phyloP scores from a whole-genome alignment of 2,113 vertebrate genomes.

The Proterorhinus semilunaris region DNA sequence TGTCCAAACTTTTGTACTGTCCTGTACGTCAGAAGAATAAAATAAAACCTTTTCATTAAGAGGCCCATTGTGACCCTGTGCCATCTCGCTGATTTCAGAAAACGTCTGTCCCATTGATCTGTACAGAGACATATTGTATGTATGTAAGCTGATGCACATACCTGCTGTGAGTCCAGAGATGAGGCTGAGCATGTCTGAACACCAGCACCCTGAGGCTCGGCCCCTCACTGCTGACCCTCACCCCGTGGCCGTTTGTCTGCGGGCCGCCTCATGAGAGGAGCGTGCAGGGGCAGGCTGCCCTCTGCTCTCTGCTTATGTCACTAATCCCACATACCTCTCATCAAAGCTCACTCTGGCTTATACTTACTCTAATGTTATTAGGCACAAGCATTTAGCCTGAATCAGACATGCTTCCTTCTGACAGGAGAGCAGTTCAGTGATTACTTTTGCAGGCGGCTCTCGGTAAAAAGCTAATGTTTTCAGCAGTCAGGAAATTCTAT shows the following conservation, averaged over 20 bases:
- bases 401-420: constrained; percentile 28
- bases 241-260: constrained; percentile 48
- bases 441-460: constrained; percentile 42
- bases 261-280: constrained; percentile 37
- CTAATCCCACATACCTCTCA: constrained; percentile 22
- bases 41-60: no score
- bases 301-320: constrained; percentile 27
- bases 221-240: constrained; percentile 54
- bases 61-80: no score
- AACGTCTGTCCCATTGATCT: constrained; percentile 33
- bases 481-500: constrained; percentile 37
- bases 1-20: no score
- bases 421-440: constrained; percentile 31
- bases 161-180: constrained; percentile 47
- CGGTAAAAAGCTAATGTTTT: constrained; percentile 32
- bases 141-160: constrained; percentile 14
- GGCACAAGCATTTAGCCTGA: constrained; percentile 25
- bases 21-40: no score
- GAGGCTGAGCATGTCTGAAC: constrained; percentile 38
- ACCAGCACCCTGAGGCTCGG: constrained; percentile 43
- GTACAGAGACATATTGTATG: constrained; percentile 21
- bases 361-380: constrained; percentile 19
- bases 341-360: constrained; percentile 9
- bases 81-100: not conserved
- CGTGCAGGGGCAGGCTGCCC: constrained; percentile 42